These are phyloP conservation scores for Pararge aegeria DNA, from an alignment of 1,140 invertebrate species.

Conservation along the genomic window DNA sequence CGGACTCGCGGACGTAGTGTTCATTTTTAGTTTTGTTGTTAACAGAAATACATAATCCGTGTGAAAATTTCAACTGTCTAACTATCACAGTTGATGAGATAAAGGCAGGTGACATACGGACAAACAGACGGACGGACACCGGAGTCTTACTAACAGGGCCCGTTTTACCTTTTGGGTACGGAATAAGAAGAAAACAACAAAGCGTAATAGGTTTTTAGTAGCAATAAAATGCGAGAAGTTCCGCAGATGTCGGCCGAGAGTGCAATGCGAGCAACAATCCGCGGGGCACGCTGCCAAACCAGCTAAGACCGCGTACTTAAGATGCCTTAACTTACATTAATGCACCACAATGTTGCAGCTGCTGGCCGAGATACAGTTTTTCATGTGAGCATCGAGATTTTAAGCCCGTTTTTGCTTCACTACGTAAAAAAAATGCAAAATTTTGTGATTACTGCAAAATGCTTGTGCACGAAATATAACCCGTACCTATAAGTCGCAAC, in stretches of 20 bases:
- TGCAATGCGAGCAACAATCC: conserved; percentile 36
- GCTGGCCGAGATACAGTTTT: conserved; percentile 18
- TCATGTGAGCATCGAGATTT: conserved; percentile 3
- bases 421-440: not conserved
- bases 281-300: conserved; percentile 46
- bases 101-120: too few species aligned
- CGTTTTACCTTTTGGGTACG: too few species aligned
- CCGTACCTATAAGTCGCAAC: too few species aligned
- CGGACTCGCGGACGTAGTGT: too few species aligned
- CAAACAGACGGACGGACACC: too few species aligned
- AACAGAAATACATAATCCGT: too few species aligned
- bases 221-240: conserved; percentile 13
- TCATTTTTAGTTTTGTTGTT: too few species aligned
- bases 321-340: conserved; percentile 37
- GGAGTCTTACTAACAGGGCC: too few species aligned
- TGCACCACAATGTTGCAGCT: conserved; percentile 21
- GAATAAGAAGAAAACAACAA: not conserved
- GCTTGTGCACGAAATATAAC: too few species aligned
- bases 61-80: too few species aligned
- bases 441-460: not conserved
- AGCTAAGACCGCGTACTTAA: conserved; percentile 36
- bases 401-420: not conserved
- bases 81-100: too few species aligned
- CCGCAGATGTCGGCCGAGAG: conserved; percentile 32
- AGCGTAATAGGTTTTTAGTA: not conserved